These are phyloP conservation scores for Synergus laeviventris DNA, from an alignment of 2,888 invertebrate genomes.

Conservation along the genomic window DNA sequence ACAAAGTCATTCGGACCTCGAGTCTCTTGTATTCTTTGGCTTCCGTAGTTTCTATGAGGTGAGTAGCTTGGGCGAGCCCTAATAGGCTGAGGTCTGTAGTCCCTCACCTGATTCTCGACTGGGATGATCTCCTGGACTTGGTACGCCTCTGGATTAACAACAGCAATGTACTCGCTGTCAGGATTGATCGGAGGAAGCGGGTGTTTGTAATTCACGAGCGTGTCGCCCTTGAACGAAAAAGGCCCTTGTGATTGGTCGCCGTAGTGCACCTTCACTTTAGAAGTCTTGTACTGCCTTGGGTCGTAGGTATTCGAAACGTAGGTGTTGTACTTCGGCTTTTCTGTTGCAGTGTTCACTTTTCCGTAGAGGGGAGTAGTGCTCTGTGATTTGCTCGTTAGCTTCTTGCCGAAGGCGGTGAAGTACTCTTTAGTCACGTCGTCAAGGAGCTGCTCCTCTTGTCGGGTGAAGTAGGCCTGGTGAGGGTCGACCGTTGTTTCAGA, in stretches of 20 bases:
- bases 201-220: conserved; percentile 83
- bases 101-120: conserved; percentile 52
- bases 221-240: conserved; percentile 81
- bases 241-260: conserved; percentile 76
- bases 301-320: conserved; percentile 60
- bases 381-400: conserved; percentile 78
- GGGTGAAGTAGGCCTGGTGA: conserved; percentile 82
- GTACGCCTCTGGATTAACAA: conserved; percentile 72
- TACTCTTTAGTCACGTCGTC: conserved; percentile 87
- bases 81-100: conserved; percentile 38
- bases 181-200: conserved; percentile 84
- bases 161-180: conserved; percentile 80
- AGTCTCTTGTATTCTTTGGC: conserved; percentile 47
- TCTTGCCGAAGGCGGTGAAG: conserved; percentile 86
- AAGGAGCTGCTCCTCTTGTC: conserved; percentile 82
- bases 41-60: conserved; percentile 42
- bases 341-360: conserved; percentile 65
- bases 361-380: conserved; percentile 74
- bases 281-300: conserved; percentile 61
- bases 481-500: conserved; percentile 78
- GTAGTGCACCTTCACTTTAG: conserved; percentile 78
- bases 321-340: conserved; percentile 64
- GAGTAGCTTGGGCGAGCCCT: conserved; percentile 1
- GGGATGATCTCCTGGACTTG: conserved; percentile 51
- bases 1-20: conserved; percentile 59